Evolutionary conservation across 2,797 vertebrate species (phyloP).

Genomic region (Falco novaeseelandiae): DNA sequence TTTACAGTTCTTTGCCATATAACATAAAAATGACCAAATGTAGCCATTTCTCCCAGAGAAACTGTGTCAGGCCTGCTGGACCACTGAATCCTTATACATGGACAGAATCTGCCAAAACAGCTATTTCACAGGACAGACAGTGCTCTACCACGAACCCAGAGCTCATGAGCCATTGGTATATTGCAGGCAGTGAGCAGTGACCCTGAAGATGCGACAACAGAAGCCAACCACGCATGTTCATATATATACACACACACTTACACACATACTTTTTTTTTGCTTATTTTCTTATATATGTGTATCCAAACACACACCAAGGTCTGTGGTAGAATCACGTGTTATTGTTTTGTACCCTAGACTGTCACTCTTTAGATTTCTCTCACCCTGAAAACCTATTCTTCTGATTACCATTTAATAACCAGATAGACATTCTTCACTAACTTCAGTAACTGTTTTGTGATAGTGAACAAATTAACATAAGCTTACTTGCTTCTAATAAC

Average conservation of each 20-base stretch:
- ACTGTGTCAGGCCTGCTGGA: neutral
- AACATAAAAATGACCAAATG: neutral
- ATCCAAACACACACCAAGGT: neutral
- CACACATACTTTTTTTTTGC: neutral
- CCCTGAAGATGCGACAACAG: neutral
- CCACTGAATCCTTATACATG: neutral
- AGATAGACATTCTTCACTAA: neutral
- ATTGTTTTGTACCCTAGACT: neutral
- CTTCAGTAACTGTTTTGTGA: neutral
- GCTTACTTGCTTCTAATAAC: neutral
- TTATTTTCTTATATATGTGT: neutral
- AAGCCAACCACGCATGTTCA: fast-evolving
- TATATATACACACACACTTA: fast-evolving
- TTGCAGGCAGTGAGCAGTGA: neutral
- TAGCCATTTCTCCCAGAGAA: neutral
- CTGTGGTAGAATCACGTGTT: neutral
- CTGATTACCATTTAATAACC: neutral
- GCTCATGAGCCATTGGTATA: neutral
- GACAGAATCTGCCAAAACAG: neutral
- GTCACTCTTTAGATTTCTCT: neutral
- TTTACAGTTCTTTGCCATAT: neutral
- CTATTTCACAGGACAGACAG: neutral
- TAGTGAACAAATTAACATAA: neutral
- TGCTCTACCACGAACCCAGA: neutral
- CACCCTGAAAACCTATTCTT: neutral